phyloP scores from a whole-genome alignment of 2,113 vertebrate species.

The Ciconia maguari region DNA sequence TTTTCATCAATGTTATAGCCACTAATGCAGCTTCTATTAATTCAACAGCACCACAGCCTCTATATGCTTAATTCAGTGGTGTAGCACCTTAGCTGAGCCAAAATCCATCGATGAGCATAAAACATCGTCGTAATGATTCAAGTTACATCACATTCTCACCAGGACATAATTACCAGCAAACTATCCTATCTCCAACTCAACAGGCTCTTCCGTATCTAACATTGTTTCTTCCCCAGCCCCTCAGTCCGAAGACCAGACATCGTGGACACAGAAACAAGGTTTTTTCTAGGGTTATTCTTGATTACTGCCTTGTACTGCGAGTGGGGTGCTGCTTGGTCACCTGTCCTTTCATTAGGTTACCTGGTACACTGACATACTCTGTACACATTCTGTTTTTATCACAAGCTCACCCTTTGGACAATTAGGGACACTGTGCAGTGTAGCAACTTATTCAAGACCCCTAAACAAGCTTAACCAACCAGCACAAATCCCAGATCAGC shows the following conservation, averaged over 20 bases:
- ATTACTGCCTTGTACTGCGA: not conserved
- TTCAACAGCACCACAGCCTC: not conserved
- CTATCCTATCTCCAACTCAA: not conserved
- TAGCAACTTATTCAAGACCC: not conserved
- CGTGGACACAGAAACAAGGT: not conserved
- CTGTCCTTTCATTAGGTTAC: not conserved
- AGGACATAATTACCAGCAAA: not conserved
- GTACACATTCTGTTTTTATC: not conserved
- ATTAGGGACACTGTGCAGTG: not conserved
- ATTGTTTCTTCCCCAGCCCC: not conserved
- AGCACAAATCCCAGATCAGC: not conserved
- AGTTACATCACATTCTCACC: not conserved
- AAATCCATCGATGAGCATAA: not conserved
- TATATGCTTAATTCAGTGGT: not conserved
- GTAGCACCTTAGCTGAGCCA: not conserved
- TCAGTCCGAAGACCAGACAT: not conserved
- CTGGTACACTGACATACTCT: not conserved
- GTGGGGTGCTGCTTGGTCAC: not conserved
- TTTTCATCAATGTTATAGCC: not conserved
- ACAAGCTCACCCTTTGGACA: fast-evolving
- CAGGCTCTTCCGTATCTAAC: not conserved
- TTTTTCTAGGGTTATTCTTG: not conserved
- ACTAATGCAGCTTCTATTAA: not conserved
- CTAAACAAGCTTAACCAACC: not conserved
- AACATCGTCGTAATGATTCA: not conserved